Base-by-base conservation (phyloP, 2,113 vertebrate species). In the Stigmatopora nigra region DNA sequence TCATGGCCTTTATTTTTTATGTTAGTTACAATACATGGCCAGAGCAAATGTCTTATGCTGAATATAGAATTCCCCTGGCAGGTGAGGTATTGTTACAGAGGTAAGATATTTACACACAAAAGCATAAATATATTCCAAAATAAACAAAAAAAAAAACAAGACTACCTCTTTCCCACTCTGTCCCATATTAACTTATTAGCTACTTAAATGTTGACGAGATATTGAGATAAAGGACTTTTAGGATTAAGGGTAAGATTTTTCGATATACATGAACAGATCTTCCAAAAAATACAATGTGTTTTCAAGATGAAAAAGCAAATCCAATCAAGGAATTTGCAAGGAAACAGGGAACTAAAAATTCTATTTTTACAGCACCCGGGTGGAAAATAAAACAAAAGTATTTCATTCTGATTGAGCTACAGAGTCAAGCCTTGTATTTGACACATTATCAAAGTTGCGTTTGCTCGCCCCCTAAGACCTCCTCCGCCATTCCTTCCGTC, bases 391-490 rank as follows among this genome's bases (percentile, higher is more conserved):
- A 31, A 31, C 3, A 3, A 31, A 31, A 31, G 25, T 3, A 31
- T 31, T 31, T 31, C 25, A 31, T 31, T 31, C 25, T 31, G 25
- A 31, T 31, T 31, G 25, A 31, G 25, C 25, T 31, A 31, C 25
- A 31, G 25, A 31, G 25, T 31, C 25, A 31, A 3, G 25, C 25
- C 25, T 1, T 31, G 25, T 31, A 3, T 31, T 31, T 31, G 25
- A 31, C 9, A 41, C 38, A 1, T 16, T 11, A 36, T 78, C 68
- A 87, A 64, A 87, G 79, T 61, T 80, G 45, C 44, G 82, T 88
- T 53, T 82, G 71, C 68, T 79, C 86, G 13, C 76, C 87, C 63
- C 78, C 75, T 25, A 82, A 51, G 51, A 74, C 70, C 41, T 85
- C 62, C 1, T 84, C 82, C 58, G 76, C 69, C 48, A 78, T 71